These are phyloP conservation scores for Folsomia candida DNA, from an alignment of 2,888 invertebrate genomes.

Conservation along the genomic window DNA sequence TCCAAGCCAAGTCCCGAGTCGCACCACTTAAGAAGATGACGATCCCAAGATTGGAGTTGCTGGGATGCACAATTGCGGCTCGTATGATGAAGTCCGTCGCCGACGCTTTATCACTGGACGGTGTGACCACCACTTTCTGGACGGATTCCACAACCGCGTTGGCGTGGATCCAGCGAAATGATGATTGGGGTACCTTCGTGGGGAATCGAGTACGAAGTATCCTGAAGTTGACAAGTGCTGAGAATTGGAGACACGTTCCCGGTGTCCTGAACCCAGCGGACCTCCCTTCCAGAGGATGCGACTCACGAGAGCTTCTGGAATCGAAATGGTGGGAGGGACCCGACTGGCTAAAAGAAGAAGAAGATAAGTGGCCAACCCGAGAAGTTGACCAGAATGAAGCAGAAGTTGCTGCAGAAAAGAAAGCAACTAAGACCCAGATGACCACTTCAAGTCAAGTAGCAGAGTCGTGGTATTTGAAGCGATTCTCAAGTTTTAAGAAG, in stretches of 20 bases:
- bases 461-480: not conserved
- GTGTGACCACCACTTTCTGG: not conserved
- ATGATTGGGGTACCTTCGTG: conserved; percentile 27
- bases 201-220: not conserved
- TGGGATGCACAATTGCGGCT: conserved; percentile 18
- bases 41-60: conserved; percentile 52
- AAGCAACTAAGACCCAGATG: not conserved
- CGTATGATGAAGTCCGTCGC: not conserved
- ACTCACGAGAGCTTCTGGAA: not conserved
- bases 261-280: not conserved
- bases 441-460: not conserved
- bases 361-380: not conserved
- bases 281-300: not conserved
- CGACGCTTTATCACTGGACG: not conserved
- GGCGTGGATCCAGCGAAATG: conserved; percentile 8
- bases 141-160: conserved; percentile 17
- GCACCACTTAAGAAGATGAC: no score
- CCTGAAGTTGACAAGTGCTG: not conserved
- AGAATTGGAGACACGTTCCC: not conserved
- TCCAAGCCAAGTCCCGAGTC: no score
- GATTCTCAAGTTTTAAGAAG: not conserved
- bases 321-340: conserved; percentile 22
- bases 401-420: not conserved
- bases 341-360: not conserved
- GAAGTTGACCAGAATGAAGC: not conserved